Percentiles rank a stretch among this genome's conserved stretches.
phyloP scores from a whole-genome alignment of 2,888 invertebrate genomes.

The Bugula neritina region DNA sequence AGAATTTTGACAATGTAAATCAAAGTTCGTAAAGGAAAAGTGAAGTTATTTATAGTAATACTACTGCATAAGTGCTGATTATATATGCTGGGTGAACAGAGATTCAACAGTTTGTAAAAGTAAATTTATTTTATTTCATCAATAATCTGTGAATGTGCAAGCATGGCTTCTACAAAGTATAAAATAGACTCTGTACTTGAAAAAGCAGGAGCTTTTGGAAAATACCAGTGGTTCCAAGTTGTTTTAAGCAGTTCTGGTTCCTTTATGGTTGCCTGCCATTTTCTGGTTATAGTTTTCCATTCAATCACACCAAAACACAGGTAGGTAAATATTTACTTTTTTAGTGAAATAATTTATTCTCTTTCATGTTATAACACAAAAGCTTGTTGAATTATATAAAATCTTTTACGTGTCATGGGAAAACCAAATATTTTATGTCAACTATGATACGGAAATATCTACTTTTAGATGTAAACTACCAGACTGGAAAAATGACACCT shows the following conservation, averaged over 20 bases:
- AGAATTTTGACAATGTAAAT: no score
- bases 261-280: background rate
- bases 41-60: no score
- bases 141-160: no score
- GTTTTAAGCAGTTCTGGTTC: background rate
- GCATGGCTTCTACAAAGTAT: no score
- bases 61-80: no score
- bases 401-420: background rate
- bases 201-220: background rate
- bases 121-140: no score
- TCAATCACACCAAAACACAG: background rate
- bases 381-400: background rate
- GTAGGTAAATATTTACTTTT: background rate
- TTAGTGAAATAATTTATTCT: background rate
- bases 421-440: no score
- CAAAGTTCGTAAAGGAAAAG: no score
- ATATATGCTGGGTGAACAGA: no score
- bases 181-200: background rate
- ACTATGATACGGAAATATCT: background rate
- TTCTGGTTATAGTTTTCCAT: constrained; percentile 11
- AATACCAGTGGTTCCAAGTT: constrained; percentile 2
- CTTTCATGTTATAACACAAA: background rate
- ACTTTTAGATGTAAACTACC: background rate
- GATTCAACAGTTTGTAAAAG: no score
- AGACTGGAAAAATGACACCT: constrained; percentile 1